Conservation (phyloP, 2,113 vertebrate species). For the Atlantisia rogersi region DNA sequence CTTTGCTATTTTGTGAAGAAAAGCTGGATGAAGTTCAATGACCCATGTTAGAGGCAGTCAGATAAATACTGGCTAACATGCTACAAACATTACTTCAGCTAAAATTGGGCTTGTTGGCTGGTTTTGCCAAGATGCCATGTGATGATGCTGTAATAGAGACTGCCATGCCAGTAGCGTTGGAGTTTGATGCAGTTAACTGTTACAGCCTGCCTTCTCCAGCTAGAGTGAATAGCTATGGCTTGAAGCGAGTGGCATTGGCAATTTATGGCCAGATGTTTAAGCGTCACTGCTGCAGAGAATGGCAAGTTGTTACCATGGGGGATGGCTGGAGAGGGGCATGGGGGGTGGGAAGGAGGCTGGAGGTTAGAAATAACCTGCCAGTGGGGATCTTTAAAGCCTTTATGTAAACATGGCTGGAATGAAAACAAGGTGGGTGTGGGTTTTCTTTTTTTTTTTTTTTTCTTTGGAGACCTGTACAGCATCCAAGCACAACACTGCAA, state of each 20-base stretch:
- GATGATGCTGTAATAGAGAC: neutral
- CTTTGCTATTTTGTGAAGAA: neutral
- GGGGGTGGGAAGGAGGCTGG: slow-evolving; percentile 11
- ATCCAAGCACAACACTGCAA: slow-evolving; percentile 80
- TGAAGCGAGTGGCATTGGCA: neutral
- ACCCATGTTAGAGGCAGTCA: neutral
- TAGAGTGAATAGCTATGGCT: neutral
- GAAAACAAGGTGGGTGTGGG: slow-evolving; percentile 65
- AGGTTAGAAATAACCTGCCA: slow-evolving; percentile 72
- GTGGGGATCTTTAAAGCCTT: slow-evolving; percentile 74
- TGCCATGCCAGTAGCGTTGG: neutral
- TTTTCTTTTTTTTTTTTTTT: neutral
- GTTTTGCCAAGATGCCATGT: neutral
- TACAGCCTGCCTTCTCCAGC: neutral
- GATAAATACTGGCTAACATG: slow-evolving; percentile 7
- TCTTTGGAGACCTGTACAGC: slow-evolving; percentile 70
- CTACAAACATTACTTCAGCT: neutral
- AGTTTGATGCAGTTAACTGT: neutral
- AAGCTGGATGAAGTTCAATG: neutral
- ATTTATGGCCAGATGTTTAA: slow-evolving; percentile 43
- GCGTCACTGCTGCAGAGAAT: neutral
- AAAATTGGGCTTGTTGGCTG: neutral
- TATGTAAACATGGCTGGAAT: slow-evolving; percentile 77
- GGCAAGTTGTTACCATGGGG: slow-evolving; percentile 50
- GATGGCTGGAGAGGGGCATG: neutral